Conservation (phyloP, 1,140 invertebrate genomes). For the Magallana ariakensis region DNA sequence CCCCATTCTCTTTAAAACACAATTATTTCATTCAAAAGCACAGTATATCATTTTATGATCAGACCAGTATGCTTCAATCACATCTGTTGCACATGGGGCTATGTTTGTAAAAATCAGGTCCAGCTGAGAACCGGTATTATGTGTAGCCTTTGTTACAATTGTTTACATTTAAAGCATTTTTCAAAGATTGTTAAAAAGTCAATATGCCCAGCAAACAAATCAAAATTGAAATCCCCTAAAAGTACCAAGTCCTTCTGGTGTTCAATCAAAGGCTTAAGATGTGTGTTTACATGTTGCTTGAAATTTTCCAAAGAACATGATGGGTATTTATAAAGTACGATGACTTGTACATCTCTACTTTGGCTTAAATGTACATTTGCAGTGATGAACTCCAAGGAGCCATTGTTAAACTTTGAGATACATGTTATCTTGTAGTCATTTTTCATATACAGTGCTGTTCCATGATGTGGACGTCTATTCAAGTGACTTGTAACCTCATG, state of each 20-base stretch:
- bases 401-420: background rate
- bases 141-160: constrained; percentile 36
- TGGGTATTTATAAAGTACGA: constrained; percentile 37
- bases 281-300: background rate
- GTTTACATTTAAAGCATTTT: constrained; percentile 26
- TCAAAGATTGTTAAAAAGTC: constrained; percentile 41
- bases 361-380: background rate
- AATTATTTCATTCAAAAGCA: background rate
- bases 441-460: constrained; percentile 21
- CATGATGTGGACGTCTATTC: constrained; percentile 21
- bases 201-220: constrained; percentile 30
- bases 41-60: constrained; percentile 38
- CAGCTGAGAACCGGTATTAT: constrained; percentile 5
- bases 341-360: background rate
- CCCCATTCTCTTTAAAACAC: background rate
- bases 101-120: constrained; percentile 40
- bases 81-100: background rate
- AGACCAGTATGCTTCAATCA: background rate
- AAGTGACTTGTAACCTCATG: background rate
- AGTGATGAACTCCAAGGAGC: constrained; percentile 21
- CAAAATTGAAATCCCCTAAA: constrained; percentile 50
- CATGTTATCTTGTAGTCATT: background rate
- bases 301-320: constrained; percentile 20
- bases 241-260: background rate
- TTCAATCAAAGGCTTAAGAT: constrained; percentile 6